These are phyloP conservation scores for Rhingia rostrata DNA, from an alignment of 2,888 invertebrate species.

Conservation along the genomic window DNA sequence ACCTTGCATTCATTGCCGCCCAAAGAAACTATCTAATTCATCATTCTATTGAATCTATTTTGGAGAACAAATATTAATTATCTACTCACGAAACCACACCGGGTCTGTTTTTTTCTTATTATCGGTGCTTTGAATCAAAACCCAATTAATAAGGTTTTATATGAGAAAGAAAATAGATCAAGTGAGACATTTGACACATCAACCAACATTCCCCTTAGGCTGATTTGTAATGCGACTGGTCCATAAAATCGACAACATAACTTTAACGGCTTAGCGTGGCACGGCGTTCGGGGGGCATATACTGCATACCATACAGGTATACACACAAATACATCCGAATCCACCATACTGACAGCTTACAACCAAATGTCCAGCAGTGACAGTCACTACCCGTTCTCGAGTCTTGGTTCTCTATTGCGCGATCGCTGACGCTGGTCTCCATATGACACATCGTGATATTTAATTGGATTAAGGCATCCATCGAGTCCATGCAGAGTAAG, in stretches of 20 bases:
- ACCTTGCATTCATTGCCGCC: conserved; percentile 58
- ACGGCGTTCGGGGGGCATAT: too few species aligned
- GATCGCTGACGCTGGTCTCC: conserved; percentile 22
- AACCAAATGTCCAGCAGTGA: conserved; percentile 53
- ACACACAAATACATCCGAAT: conserved; percentile 9
- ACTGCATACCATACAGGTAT: not conserved
- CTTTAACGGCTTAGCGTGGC: conserved; percentile 12
- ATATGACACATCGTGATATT: conserved; percentile 74
- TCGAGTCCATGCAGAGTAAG: conserved; percentile 70
- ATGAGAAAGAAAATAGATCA: conserved; percentile 21
- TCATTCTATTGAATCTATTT: conserved; percentile 68
- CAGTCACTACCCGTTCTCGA: conserved; percentile 31
- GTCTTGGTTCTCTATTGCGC: conserved; percentile 23
- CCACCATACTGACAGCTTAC: conserved; percentile 64
- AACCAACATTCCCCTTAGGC: conserved; percentile 60
- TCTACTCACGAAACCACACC: conserved; percentile 58
- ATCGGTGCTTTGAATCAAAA: conserved; percentile 65
- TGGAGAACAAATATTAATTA: conserved; percentile 71
- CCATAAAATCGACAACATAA: conserved; percentile 55
- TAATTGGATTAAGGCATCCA: conserved; percentile 78
- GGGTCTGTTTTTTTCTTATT: conserved; percentile 21
- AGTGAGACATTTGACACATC: conserved; percentile 73
- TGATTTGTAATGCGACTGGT: conserved; percentile 61
- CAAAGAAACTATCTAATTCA: conserved; percentile 66
- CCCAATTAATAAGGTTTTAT: conserved; percentile 60